Evolutionary conservation across 2,797 vertebrate species (phyloP).

Genomic region (Margarornis squamiger): DNA sequence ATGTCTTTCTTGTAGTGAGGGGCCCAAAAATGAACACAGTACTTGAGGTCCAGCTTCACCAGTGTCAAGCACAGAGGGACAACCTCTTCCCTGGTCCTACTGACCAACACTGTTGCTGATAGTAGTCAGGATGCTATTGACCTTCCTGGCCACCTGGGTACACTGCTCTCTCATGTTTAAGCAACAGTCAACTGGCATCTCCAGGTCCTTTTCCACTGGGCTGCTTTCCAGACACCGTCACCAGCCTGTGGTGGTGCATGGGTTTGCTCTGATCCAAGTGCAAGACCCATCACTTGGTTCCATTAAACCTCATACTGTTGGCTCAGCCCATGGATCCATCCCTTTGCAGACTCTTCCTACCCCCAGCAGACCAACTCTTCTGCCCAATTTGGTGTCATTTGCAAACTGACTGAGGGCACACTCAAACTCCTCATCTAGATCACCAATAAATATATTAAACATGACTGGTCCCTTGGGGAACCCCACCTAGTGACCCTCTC

Average conservation of each 20-base stretch:
- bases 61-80: neutral
- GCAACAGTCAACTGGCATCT: neutral
- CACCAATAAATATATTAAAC: neutral
- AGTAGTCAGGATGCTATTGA: neutral
- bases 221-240: neutral
- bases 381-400: neutral
- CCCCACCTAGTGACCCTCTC: neutral
- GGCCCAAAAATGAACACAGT: neutral
- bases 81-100: neutral
- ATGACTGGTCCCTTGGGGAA: neutral
- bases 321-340: neutral
- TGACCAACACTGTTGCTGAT: neutral
- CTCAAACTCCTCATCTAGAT: accelerated
- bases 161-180: neutral
- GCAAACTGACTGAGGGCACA: neutral
- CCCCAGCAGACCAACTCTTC: neutral
- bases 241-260: neutral
- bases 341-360: neutral
- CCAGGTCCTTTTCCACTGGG: neutral
- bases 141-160: neutral
- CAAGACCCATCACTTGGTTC: neutral
- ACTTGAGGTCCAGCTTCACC: neutral
- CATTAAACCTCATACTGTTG: accelerated
- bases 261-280: neutral
- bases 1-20: neutral